Conservation (phyloP, 2,797 vertebrate species). For the Miichthys miiuy region DNA sequence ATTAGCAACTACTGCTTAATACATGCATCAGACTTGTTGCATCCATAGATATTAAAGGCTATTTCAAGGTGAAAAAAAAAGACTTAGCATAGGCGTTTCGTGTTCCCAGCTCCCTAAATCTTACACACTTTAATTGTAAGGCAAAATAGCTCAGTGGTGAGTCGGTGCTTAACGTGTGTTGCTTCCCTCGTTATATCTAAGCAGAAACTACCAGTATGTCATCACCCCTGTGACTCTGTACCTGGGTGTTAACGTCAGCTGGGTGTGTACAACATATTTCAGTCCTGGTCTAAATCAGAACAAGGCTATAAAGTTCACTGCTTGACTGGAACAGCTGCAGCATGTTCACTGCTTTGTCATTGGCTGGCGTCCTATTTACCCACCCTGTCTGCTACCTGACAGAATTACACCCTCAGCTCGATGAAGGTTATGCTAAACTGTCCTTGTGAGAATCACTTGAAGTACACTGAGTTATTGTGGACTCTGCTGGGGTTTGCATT, state of each 20-base stretch:
- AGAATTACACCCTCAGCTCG: conserved; percentile 64
- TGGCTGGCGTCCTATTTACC: conserved; percentile 56
- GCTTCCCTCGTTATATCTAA: conserved; percentile 3
- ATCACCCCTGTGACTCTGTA: conserved; percentile 28
- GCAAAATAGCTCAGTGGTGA: not conserved
- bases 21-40: not conserved
- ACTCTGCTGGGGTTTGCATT: conserved; percentile 31
- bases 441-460: conserved; percentile 64
- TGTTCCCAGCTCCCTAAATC: too few species aligned
- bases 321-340: conserved; percentile 29
- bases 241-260: not conserved
- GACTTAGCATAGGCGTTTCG: too few species aligned
- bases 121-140: too few species aligned
- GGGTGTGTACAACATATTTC: conserved; percentile 31
- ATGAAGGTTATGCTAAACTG: conserved; percentile 68
- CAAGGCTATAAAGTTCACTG: conserved; percentile 37
- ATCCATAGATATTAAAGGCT: too few species aligned
- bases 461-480: conserved; percentile 19
- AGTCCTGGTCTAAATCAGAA: conserved; percentile 54
- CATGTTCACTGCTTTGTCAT: conserved; percentile 35
- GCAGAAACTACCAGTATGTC: conserved; percentile 18
- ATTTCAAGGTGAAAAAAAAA: too few species aligned
- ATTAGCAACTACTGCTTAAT: too few species aligned
- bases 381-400: conserved; percentile 56
- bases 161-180: not conserved